Evolutionary conservation across 1,140 invertebrate species (phyloP).

Genomic region (Euglossa dilemma): DNA sequence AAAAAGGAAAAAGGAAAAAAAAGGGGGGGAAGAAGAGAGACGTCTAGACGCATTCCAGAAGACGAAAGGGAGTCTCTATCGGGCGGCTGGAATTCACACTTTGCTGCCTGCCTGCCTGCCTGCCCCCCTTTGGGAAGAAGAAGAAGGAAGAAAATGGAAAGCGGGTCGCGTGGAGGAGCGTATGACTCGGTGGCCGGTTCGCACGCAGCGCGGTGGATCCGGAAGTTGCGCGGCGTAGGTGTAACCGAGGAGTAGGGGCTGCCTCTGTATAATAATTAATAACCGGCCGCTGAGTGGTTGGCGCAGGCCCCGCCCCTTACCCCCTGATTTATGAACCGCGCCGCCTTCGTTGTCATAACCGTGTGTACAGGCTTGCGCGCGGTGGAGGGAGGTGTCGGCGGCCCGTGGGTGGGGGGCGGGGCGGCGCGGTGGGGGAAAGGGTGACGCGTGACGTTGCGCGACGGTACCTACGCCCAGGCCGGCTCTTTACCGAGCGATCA

Average conservation of each 20-base stretch:
- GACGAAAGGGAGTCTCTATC: neutral
- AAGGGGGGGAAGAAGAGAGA: neutral
- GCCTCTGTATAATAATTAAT: slow-evolving; percentile 81
- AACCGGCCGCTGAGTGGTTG: slow-evolving; percentile 80
- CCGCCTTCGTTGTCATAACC: slow-evolving; percentile 82
- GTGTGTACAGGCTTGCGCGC: slow-evolving; percentile 27
- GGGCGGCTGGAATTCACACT: neutral
- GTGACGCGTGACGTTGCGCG: slow-evolving; percentile 61
- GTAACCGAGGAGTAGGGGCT: neutral
- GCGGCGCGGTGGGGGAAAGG: slow-evolving; percentile 46
- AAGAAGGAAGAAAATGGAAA: slow-evolving; percentile 26
- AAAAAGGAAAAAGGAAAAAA: neutral
- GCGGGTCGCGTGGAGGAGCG: slow-evolving; percentile 32
- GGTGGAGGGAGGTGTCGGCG: slow-evolving; percentile 31
- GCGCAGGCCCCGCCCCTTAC: slow-evolving; percentile 73
- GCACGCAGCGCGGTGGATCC: slow-evolving; percentile 65
- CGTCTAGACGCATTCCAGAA: slow-evolving; percentile 23
- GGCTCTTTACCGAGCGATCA: slow-evolving; percentile 70
- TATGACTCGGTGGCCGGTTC: slow-evolving; percentile 1
- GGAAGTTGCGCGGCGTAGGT: slow-evolving; percentile 54
- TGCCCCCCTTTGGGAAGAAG: too few species aligned
- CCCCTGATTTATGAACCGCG: slow-evolving; percentile 82
- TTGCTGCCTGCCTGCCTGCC: too few species aligned
- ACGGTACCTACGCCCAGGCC: slow-evolving; percentile 67
- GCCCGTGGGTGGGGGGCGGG: slow-evolving; percentile 12